phyloP scores from a whole-genome alignment of 2,797 vertebrate genomes.

The Mastacembelus armatus region DNA sequence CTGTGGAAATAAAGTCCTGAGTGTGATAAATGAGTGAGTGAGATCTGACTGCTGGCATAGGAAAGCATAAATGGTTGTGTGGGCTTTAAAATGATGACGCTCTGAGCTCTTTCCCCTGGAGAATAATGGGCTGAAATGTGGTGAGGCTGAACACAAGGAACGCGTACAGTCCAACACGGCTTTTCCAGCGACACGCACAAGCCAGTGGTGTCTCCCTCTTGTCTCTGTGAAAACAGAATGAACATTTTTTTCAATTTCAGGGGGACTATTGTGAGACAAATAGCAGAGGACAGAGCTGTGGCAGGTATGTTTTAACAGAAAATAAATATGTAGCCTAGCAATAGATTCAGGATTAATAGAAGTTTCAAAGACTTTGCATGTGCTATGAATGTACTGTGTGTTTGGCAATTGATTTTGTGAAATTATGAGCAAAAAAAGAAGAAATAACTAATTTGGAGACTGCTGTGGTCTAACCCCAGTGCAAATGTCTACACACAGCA shows the following conservation, averaged over 20 bases:
- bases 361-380: slow-evolving; percentile 52
- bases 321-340: neutral
- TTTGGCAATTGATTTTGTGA: too few relatives aligned
- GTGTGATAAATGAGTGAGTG: slow-evolving; percentile 54
- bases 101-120: slow-evolving; percentile 69
- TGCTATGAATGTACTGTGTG: too few relatives aligned
- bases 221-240: slow-evolving; percentile 63
- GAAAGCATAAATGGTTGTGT: slow-evolving; percentile 74
- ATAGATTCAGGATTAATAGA: slow-evolving; percentile 21
- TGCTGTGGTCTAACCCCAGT: too few relatives aligned
- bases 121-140: slow-evolving; percentile 76
- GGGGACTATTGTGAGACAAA: slow-evolving; percentile 64
- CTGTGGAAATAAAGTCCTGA: slow-evolving; percentile 60
- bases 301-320: slow-evolving; percentile 67
- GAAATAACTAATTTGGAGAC: too few relatives aligned
- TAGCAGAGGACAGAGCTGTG: slow-evolving; percentile 67
- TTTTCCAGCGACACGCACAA: slow-evolving; percentile 50
- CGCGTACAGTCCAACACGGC: slow-evolving; percentile 48
- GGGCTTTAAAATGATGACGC: slow-evolving; percentile 78
- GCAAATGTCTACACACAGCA: too few relatives aligned
- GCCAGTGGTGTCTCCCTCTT: slow-evolving; percentile 46
- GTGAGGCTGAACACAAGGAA: slow-evolving; percentile 67
- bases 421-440: too few relatives aligned
- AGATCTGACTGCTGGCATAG: slow-evolving; percentile 65
- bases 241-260: slow-evolving; percentile 77